phyloP scores from a whole-genome alignment of 2,797 vertebrate genomes.

The Sarcoramphus papa region DNA sequence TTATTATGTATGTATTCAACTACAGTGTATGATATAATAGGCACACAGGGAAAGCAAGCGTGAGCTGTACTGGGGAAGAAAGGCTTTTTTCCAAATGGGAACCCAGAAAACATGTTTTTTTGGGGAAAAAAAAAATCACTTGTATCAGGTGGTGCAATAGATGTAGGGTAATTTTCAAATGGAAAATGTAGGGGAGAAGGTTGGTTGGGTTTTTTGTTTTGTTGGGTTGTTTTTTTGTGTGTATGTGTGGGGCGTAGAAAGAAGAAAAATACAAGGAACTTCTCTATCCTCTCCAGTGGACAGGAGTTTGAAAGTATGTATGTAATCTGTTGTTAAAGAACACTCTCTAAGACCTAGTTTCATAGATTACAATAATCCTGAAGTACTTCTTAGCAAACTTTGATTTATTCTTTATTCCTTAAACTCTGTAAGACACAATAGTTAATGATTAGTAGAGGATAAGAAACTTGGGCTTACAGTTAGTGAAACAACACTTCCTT shows the following conservation, averaged over 20 bases:
- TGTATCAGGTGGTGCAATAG: background rate
- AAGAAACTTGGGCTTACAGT: background rate
- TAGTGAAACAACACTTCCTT: background rate
- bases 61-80: background rate
- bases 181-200: background rate
- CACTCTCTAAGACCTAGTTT: background rate
- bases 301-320: background rate
- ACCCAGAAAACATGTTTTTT: background rate
- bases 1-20: background rate
- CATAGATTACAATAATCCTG: background rate
- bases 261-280: background rate
- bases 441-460: background rate
- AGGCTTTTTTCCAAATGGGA: background rate
- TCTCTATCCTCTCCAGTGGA: background rate
- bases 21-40: background rate
- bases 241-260: background rate
- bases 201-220: too few relatives aligned
- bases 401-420: background rate
- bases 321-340: background rate
- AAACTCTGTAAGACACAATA: background rate
- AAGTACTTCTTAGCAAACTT: background rate
- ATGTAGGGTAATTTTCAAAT: background rate
- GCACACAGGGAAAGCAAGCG: background rate
- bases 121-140: background rate
- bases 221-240: background rate